phyloP scores from a whole-genome alignment of 2,797 vertebrate species.

The Todus mexicanus region DNA sequence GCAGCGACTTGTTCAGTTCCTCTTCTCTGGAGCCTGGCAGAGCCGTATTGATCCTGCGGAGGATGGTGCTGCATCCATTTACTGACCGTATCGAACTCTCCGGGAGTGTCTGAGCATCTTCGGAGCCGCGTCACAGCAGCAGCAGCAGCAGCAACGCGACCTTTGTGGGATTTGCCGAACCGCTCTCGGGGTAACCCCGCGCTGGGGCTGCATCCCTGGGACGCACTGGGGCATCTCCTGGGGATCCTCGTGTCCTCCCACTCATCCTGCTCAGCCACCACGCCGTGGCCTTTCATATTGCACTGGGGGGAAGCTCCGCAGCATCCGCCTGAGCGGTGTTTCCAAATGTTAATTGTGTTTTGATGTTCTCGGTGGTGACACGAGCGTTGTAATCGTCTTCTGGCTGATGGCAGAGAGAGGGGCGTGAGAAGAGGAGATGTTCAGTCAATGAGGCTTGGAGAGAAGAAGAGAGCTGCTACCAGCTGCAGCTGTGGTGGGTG shows the following conservation, averaged over 20 bases:
- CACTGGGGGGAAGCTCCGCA: neutral
- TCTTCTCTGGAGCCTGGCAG: neutral
- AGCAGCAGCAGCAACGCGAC: neutral
- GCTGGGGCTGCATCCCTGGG: rapidly evolving
- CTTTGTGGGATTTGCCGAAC: neutral
- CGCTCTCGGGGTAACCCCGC: rapidly evolving
- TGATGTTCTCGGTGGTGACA: conserved; percentile 35
- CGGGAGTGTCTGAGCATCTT: neutral
- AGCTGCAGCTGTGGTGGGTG: neutral
- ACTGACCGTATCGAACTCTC: conserved; percentile 15
- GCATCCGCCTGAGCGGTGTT: neutral
- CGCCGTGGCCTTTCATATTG: rapidly evolving
- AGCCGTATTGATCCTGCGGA: conserved; percentile 36
- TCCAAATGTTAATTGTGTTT: conserved; percentile 64
- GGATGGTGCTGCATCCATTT: conserved; percentile 8
- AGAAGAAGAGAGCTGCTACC: neutral
- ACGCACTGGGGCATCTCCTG: rapidly evolving
- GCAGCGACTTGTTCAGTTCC: neutral
- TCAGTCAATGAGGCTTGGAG: neutral
- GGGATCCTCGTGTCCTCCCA: rapidly evolving
- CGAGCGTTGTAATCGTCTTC: neutral
- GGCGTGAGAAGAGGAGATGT: neutral
- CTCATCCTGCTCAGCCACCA: neutral
- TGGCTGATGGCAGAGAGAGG: conserved; percentile 4
- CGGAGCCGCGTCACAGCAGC: neutral